Conservation (phyloP, 1,140 invertebrate species). For the Magallana angulata region DNA sequence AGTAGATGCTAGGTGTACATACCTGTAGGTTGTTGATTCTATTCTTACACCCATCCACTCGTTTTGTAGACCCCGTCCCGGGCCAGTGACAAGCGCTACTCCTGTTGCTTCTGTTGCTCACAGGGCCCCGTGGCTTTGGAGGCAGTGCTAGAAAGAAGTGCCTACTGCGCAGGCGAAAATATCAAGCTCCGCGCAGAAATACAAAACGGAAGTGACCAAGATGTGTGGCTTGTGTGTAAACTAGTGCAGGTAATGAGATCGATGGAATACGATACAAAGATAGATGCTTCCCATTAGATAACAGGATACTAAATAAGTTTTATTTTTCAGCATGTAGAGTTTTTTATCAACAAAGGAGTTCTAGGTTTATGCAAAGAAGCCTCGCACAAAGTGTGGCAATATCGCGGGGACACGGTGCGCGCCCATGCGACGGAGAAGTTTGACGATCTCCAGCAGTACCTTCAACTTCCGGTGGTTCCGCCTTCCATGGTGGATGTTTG, state of each 20-base stretch:
- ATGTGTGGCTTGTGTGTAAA: constrained; percentile 86
- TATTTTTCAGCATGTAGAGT: constrained; percentile 86
- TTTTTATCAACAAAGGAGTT: constrained; percentile 89
- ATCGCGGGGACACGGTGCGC: constrained; percentile 84
- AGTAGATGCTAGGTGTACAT: no score
- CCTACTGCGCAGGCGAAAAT: constrained; percentile 90
- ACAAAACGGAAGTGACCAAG: constrained; percentile 88
- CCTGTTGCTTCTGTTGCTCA: constrained; percentile 89
- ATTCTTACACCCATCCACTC: neutral
- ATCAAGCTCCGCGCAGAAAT: constrained; percentile 88
- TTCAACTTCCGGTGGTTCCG: constrained; percentile 89
- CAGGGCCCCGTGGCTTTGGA: constrained; percentile 86
- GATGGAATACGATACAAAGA: no score
- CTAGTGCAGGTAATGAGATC: constrained; percentile 83
- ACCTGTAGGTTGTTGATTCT: no score
- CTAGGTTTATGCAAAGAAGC: constrained; percentile 87
- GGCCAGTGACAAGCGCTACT: constrained; percentile 85
- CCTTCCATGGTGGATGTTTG: constrained; percentile 87
- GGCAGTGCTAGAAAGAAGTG: constrained; percentile 87
- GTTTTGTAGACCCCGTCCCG: constrained; percentile 85
- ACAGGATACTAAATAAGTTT: no score
- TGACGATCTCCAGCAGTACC: constrained; percentile 77
- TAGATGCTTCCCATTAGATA: no score
- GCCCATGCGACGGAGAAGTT: constrained; percentile 82
- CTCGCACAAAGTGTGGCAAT: constrained; percentile 87